Base-by-base conservation (phyloP, 64 coral and sea anemone genomes). In the Dendrophyllia cribrosa region DNA sequence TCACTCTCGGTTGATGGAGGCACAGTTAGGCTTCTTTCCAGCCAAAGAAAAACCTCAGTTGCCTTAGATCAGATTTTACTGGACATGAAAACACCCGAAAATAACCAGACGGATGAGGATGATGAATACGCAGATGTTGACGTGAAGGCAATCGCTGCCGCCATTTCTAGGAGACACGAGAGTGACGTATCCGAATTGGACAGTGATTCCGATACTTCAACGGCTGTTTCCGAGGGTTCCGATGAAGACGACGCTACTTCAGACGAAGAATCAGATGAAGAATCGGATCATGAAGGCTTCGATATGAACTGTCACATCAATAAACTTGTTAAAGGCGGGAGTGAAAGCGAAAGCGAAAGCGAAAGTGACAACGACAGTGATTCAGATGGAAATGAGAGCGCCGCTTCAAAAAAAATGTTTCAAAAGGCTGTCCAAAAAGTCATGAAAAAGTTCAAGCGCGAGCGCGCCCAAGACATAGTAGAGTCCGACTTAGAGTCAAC, bases 251-350 rank as follows among this genome's bases (percentile, higher is more conserved):
- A 59, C 3, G 52, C 46, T 66, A 63, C 74, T 22, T 74, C 72
- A 3, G 58, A 63, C 63, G 55, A 92, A 22, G 82, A 82, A 47
- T 59, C 55, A 53, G 26, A 45, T 9, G 58, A 43, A 23, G 79
- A 85, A 8, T 15, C 55, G 52, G 71, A 77, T 1, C 44, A 86
- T 24, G 91, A 93, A 1, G 72, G 51, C 3, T 93, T 93, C 78
- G 91, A 93, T 78, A 24, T 93, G 16, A 58, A 93, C 8, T 52
- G 11, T 55, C 75, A 93, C 49, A 64, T 93, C 14, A 76, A 47
- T 15, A 93, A 87, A 69, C 59, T 93, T 23, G 15, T 59, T 9
- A 58, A 62, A 58, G 44, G 50, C 22, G 53, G 12, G 53, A 56
- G 12, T 6, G 12, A 56, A 12, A 56, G 53, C 53, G 53, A 56